Base-by-base conservation (phyloP, 2,888 invertebrate genomes). In the Drosophila cognata region DNA sequence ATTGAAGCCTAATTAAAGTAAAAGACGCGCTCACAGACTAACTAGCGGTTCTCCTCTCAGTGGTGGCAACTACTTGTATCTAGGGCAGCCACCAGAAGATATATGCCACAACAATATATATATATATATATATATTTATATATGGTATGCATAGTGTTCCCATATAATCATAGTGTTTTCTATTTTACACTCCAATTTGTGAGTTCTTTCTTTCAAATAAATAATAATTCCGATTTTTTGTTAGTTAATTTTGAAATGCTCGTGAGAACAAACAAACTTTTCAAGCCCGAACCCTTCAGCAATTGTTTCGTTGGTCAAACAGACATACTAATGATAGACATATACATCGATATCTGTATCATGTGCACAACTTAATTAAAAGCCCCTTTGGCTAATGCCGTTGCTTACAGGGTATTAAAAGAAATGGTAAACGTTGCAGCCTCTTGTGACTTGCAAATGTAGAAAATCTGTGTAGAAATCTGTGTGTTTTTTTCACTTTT, bases 1-100 rank as follows among this genome's bases (percentile, higher is more conserved):
- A 86, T 88, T 88, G 79, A 88, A 83, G 88, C 73, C 86, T 79
- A 86, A 86, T 85, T 88, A 85, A 79, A 76, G 74, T 71, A 64
- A 74, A 52, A 82, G 46, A 46, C 46, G 46, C 13, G 46, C 21
- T 46, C 41, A 21, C 21, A 11, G 21, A 5, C 43, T 43, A 21
- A 43, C 21, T 6, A 11, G 43, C 21, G 11, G 21, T 11, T 43
- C 43, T 21, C 11, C 5, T 21, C 21, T 21, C 25, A 16, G 29
- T 55, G 38, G 41, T 59, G 41, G 61, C 59, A 48, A 3, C 58
- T 41, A 46, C 46, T 50, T 68, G 25, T 21, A 83, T 74, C 69
- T 76, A 48, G 84, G 74, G 71, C 81, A 72, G 58, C 57, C 53
- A 18, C 58, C 59, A 56, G 71, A 56, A 68, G 60, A 53, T 29